Evolutionary conservation across 2,888 invertebrate species (phyloP).

Genomic region (Tanytarsus gracilentus): DNA sequence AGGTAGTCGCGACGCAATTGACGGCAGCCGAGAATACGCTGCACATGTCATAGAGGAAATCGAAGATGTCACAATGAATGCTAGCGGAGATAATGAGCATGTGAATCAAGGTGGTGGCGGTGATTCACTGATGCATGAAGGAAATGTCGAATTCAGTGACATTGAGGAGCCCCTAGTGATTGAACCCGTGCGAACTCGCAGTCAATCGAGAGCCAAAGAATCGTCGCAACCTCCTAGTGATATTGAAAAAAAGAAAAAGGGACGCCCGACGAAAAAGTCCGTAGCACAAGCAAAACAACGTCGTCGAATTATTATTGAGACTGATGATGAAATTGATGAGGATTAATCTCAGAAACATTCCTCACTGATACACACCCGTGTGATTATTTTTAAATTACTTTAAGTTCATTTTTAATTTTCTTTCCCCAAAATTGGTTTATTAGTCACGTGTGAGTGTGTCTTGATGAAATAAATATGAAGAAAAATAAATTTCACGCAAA

Average conservation of each 20-base stretch:
- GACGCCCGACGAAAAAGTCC: background rate
- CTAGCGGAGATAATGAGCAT: background rate
- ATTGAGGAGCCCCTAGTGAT: background rate
- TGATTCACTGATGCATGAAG: background rate
- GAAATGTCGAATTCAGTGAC: slow-evolving; percentile 18
- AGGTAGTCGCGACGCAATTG: slow-evolving; percentile 2
- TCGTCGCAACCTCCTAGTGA: background rate
- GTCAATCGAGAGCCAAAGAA: slow-evolving; percentile 23
- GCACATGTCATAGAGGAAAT: background rate
- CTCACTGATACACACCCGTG: too few species aligned
- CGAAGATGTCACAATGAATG: background rate
- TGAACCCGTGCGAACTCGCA: slow-evolving; percentile 10
- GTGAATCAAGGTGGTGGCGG: background rate
- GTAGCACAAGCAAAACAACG: background rate
- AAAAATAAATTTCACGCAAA: too few species aligned
- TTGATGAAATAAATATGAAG: too few species aligned
- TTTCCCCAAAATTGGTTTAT: too few species aligned
- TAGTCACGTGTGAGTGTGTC: too few species aligned
- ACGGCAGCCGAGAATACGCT: too few species aligned
- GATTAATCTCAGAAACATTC: background rate
- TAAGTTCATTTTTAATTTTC: too few species aligned
- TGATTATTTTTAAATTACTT: too few species aligned
- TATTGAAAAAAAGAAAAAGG: too few species aligned
- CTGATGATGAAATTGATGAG: background rate
- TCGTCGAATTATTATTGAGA: background rate